These are phyloP conservation scores for Nixonia krombeini DNA, from an alignment of 1,140 invertebrate species.

Conservation along the genomic window DNA sequence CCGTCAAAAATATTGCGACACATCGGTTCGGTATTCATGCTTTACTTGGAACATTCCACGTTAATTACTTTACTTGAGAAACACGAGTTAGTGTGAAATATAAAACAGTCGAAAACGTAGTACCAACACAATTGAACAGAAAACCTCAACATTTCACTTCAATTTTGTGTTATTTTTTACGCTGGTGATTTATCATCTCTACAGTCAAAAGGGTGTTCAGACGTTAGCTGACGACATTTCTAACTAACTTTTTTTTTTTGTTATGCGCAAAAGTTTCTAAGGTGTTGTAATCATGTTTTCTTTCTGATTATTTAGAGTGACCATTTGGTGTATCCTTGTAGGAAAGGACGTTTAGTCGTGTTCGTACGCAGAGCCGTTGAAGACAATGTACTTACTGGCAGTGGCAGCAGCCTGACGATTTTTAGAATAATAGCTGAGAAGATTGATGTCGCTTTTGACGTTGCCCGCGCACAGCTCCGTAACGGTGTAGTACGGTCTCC, in stretches of 20 bases:
- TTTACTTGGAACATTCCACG: constrained; percentile 35
- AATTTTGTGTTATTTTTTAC: too few relatives aligned
- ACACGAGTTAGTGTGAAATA: constrained; percentile 40
- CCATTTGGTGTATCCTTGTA: too few relatives aligned
- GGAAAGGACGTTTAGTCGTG: too few relatives aligned
- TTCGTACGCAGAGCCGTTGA: too few relatives aligned
- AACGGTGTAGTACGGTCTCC: constrained; percentile 79
- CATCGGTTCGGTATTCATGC: constrained; percentile 37
- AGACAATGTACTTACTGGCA: constrained; percentile 62
- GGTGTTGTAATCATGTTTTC: too few relatives aligned
- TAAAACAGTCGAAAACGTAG: constrained; percentile 25
- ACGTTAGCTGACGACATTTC: too few relatives aligned
- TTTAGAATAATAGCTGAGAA: constrained; percentile 83
- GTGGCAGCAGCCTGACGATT: constrained; percentile 77
- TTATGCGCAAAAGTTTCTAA: background rate
- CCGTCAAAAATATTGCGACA: constrained; percentile 34
- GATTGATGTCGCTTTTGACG: constrained; percentile 80
- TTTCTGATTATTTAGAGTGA: too few relatives aligned
- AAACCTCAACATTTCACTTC: too few relatives aligned
- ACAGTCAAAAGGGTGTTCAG: too few relatives aligned
- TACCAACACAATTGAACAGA: background rate
- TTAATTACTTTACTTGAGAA: constrained; percentile 24
- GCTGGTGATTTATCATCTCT: too few relatives aligned
- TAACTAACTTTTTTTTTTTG: too few relatives aligned
- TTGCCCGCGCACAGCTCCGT: constrained; percentile 71